Conservation (phyloP, 2,113 vertebrate species). For the Ciconia maguari region DNA sequence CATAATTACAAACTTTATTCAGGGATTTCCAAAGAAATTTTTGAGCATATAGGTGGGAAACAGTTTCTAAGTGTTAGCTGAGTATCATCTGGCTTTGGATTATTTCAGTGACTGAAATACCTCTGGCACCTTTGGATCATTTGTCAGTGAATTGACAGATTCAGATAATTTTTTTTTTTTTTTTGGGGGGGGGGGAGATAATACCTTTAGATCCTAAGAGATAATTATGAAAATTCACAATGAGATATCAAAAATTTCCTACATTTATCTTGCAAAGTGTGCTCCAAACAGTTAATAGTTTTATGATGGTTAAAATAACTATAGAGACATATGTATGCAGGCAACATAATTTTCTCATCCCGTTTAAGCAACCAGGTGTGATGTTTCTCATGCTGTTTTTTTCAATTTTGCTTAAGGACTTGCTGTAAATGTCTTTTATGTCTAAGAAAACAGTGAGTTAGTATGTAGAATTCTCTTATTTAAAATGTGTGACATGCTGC, state of each 20-base stretch:
- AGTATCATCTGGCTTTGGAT: neutral
- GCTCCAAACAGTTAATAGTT: neutral
- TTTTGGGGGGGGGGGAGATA: neutral
- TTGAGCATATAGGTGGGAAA: neutral
- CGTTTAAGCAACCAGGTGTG: neutral
- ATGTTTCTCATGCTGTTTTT: neutral
- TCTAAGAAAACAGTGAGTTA: neutral
- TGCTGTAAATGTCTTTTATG: neutral
- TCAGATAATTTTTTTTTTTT: neutral
- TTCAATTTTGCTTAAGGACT: neutral
- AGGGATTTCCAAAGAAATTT: neutral
- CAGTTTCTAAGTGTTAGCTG: neutral
- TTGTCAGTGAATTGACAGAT: neutral
- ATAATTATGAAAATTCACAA: neutral
- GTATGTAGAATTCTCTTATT: neutral
- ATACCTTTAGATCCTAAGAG: neutral
- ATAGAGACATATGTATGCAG: neutral
- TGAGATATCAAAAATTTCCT: neutral
- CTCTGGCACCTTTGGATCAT: neutral
- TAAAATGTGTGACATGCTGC: fast-evolving
- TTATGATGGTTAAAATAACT: neutral
- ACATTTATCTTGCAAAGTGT: neutral
- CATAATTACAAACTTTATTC: neutral
- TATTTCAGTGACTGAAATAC: neutral
- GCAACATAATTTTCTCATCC: neutral